A percentile compares a stretch with the other conserved stretches of the same genome.
These are phyloP conservation scores for Pycnonotus jocosus DNA, from an alignment of 2,113 vertebrate genomes.

Conservation along the genomic window DNA sequence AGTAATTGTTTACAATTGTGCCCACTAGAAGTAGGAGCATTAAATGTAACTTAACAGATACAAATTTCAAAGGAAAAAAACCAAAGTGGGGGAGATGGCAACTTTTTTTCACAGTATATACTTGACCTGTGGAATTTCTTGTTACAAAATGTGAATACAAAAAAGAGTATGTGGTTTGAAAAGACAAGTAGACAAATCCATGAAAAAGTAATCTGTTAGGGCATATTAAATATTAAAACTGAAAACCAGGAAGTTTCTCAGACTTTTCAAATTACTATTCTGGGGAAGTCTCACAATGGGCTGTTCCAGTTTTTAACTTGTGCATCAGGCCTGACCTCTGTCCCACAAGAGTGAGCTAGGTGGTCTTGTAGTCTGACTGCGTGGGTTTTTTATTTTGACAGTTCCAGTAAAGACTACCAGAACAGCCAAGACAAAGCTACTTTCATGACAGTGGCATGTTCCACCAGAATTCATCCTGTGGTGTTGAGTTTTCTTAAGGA, in stretches of 20 bases:
- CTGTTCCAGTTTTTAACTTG: background rate
- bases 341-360: background rate
- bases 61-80: background rate
- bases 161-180: background rate
- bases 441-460: background rate
- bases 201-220: background rate
- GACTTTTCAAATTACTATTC: background rate
- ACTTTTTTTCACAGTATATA: background rate
- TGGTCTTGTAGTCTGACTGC: background rate
- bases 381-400: background rate
- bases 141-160: background rate
- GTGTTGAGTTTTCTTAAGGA: background rate
- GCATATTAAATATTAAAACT: background rate
- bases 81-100: fast-evolving
- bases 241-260: background rate
- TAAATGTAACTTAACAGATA: background rate
- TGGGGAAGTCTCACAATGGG: background rate
- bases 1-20: background rate
- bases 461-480: background rate
- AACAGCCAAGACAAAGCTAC: background rate
- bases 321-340: background rate
- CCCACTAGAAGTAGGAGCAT: background rate
- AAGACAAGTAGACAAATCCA: background rate
- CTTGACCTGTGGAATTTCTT: background rate
- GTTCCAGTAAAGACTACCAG: background rate